A percentile compares a stretch with the other conserved stretches of the same genome.
phyloP scores from a whole-genome alignment of 2,797 vertebrate genomes.

The Arctocebus calabarensis region DNA sequence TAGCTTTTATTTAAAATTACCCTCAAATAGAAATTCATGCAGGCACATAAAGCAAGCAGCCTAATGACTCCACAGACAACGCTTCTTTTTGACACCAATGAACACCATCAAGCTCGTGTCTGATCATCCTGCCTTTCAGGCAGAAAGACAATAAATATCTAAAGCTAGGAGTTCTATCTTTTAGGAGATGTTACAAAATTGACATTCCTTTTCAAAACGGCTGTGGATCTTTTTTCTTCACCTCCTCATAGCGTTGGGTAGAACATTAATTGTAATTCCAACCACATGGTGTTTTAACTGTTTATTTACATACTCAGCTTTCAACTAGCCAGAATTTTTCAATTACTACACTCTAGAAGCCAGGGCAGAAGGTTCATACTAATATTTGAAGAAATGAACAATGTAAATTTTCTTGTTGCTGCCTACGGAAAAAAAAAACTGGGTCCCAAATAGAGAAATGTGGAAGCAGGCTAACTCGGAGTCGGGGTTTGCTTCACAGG shows the following conservation, averaged over 20 bases:
- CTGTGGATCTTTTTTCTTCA: neutral
- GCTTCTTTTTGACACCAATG: neutral
- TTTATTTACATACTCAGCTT: neutral
- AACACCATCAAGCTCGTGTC: neutral
- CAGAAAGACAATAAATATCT: neutral
- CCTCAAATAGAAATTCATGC: neutral
- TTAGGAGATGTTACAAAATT: neutral
- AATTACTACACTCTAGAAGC: neutral
- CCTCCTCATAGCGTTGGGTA: neutral
- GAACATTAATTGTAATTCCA: neutral
- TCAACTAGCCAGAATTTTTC: neutral
- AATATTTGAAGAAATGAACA: conserved; percentile 53
- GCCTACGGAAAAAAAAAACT: neutral
- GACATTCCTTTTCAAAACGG: conserved; percentile 11
- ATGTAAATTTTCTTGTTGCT: conserved; percentile 32
- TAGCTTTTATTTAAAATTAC: neutral
- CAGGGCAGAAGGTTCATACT: conserved; percentile 1
- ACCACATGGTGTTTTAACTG: neutral
- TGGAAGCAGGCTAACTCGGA: conserved; percentile 62
- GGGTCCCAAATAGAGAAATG: conserved; percentile 45
- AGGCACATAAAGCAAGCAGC: neutral
- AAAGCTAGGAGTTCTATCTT: neutral
- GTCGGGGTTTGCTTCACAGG: conserved; percentile 68
- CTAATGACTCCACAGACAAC: neutral
- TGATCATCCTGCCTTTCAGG: neutral